Conservation (phyloP, 2,888 invertebrate genomes). For the Pristionchus arcanus region DNA sequence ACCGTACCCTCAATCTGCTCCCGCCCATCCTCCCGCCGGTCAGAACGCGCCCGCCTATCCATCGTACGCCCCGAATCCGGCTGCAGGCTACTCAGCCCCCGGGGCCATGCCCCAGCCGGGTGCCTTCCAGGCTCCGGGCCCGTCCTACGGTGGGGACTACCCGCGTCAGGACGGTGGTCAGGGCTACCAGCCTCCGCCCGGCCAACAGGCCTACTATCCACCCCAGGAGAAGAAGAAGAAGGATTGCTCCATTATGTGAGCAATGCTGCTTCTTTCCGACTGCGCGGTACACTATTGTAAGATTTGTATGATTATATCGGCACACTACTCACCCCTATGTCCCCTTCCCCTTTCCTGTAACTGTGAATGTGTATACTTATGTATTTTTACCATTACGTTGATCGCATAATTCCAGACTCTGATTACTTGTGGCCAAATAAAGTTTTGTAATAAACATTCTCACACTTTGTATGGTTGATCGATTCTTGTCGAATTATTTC, state of each 20-base stretch:
- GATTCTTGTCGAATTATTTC: too few relatives aligned
- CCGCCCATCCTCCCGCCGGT: conserved; percentile 63
- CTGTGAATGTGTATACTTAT: background rate
- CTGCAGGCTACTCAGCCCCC: conserved; percentile 46
- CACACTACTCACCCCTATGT: background rate
- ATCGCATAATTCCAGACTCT: conserved; percentile 24
- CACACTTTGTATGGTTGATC: too few relatives aligned
- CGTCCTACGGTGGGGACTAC: conserved; percentile 45
- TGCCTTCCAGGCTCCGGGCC: background rate
- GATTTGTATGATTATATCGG: conserved; percentile 20
- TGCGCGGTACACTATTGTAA: background rate
- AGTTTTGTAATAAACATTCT: conserved; percentile 6
- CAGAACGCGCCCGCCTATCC: conserved; percentile 66
- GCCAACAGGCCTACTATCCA: conserved; percentile 72
- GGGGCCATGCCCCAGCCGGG: background rate
- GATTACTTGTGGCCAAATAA: conserved; percentile 34
- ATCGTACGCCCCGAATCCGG: conserved; percentile 64
- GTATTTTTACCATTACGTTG: background rate
- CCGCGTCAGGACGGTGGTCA: conserved; percentile 56
- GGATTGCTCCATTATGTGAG: conserved; percentile 66
- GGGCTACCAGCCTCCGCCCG: conserved; percentile 55
- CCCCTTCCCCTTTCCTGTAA: background rate
- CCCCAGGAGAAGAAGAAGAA: conserved; percentile 74
- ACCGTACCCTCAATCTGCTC: conserved; percentile 58
- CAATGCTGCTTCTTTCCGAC: too few relatives aligned